Evolutionary conservation across 1,140 invertebrate genomes (phyloP), one percentile per base, ranked within the genome.

Genomic region (Sweltsa coloradensis): DNA sequence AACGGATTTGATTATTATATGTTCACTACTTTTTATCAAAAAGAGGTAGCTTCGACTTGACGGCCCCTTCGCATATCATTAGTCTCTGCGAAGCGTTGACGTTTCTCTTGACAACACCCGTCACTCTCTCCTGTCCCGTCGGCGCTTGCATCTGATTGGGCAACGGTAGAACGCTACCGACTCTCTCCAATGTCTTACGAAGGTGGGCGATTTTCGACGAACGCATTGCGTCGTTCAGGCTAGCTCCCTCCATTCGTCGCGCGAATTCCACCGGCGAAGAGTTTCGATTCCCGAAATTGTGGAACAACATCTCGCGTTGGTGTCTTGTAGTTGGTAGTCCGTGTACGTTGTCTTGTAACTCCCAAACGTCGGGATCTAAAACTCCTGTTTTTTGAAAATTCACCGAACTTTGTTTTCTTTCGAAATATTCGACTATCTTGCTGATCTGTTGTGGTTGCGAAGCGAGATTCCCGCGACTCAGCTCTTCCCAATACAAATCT

Each of bases 401-500:
- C n/a, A n/a, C n/a, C n/a, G n/a, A n/a, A n/a, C n/a, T n/a, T 37
- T 37, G 16, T 66, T 88, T 86, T 13, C 80, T 69, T 62, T 90
- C 87, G 59, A 90, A 89, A 60, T 89, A 90, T 52, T 90, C 85
- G 9, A 90, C 86, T 48, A 89, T 89, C 56, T 84, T 83, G 31
- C 82, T 81, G 40, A 90, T 89, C 69, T 88, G 75, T 50, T 74
- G 60, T 25, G 58, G 75, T 22, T 43, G 41, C 3, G 23, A 25
- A 22, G 47, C 41, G 1, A 74, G 61, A 16, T 24, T 26, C 3
- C 42, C 19, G 31, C 78, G 63, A n/a, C n/a, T n/a, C n/a, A n/a
- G n/a, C 34, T 81, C 78, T 56, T 83, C 80, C 76, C 77, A 81
- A 34, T 75, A 73, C 11, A 71, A 74, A 60, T 85, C 83, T 5